Base-by-base conservation (phyloP, 2,888 invertebrate species). In the Baccha elongata region DNA sequence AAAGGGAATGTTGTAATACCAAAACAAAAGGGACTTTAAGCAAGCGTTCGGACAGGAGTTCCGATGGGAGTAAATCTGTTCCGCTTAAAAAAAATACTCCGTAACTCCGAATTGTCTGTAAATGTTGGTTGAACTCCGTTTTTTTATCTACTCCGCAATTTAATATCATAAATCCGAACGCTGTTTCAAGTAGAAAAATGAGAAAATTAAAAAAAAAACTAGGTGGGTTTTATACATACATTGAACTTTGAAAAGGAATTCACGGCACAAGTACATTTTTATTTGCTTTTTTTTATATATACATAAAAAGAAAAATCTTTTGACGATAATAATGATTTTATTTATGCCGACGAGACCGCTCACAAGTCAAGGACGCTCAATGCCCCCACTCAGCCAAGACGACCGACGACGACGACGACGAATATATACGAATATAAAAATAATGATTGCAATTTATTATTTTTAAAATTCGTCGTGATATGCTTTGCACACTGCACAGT, bases 11-110 rank as follows among this genome's bases (percentile, higher is more conserved):
- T 76, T 76, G 76, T 76, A 55, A 69, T 64, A 52, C 53, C 44
- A 75, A 60, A 75, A 75, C 35, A 75, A 75, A 74, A 75, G 46
- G 75, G 67, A 62, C 68, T 75, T 68, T 35, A 58, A 69, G 60
- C 35, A 21, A n/a, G n/a, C n/a, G n/a, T n/a, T n/a, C n/a, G n/a
- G n/a, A n/a, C n/a, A n/a, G n/a, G n/a, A n/a, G n/a, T n/a, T n/a
- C n/a, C n/a, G n/a, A n/a, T n/a, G n/a, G n/a, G n/a, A n/a, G n/a
- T n/a, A n/a, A n/a, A n/a, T n/a, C n/a, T n/a, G n/a, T n/a, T n/a
- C n/a, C n/a, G n/a, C n/a, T n/a, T n/a, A n/a, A n/a, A n/a, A n/a
- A n/a, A n/a, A n/a, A n/a, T n/a, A n/a, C n/a, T n/a, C n/a, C n/a
- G n/a, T n/a, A n/a, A n/a, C n/a, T n/a, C n/a, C n/a, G n/a, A n/a